These are phyloP conservation scores for Mastigias papua DNA, from an alignment of 30 jellyfish, hydroid and myxozoan genomes.

Conservation along the genomic window DNA sequence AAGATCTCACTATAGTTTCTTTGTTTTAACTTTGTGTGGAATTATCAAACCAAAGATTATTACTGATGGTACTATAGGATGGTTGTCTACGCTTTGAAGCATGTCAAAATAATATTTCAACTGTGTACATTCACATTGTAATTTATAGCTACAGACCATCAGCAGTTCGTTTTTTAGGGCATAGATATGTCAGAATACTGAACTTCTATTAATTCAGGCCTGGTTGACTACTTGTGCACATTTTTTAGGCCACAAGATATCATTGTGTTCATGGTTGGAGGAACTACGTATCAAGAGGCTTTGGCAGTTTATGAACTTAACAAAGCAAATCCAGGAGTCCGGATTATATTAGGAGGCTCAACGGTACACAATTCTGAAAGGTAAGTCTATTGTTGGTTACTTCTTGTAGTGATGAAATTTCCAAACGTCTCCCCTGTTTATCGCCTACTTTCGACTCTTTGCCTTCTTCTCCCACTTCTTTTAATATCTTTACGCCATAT, in stretches of 20 bases:
- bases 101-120: too few species aligned
- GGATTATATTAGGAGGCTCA: constrained; percentile 90
- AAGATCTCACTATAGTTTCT: background rate
- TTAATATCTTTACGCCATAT: too few species aligned
- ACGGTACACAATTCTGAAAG: constrained; percentile 93
- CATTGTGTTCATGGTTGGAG: constrained; percentile 95
- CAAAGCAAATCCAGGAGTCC: constrained; percentile 91
- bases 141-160: too few species aligned
- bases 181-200: background rate
- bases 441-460: too few species aligned
- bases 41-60: too few species aligned
- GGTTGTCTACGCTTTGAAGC: too few species aligned
- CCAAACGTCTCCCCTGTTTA: too few species aligned
- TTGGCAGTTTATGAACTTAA: constrained; percentile 84
- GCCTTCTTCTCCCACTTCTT: too few species aligned
- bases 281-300: constrained; percentile 95
- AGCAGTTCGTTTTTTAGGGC: too few species aligned
- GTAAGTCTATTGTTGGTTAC: constrained; percentile 17
- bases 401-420: background rate
- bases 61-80: too few species aligned
- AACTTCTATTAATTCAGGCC: background rate
- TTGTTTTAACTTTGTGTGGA: background rate
- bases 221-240: too few species aligned
- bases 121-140: too few species aligned
- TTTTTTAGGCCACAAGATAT: constrained; percentile 94